Conservation (phyloP, 1,140 invertebrate genomes). For the Oryctes rhinoceros region DNA sequence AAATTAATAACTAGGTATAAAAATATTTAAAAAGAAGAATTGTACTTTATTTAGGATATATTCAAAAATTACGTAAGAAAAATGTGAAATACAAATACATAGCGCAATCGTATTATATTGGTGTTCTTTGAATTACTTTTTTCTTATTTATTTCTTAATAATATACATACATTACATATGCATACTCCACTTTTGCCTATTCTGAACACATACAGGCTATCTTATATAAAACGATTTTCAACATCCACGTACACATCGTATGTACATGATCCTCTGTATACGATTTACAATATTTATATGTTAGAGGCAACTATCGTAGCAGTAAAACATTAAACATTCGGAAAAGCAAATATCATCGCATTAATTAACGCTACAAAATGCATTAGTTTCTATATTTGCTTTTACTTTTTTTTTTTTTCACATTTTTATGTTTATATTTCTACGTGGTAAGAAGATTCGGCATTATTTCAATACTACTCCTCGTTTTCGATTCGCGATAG, state of each 20-base stretch:
- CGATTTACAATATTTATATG: neutral
- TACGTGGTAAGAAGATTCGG: too few species aligned
- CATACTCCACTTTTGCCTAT: slow-evolving; percentile 5
- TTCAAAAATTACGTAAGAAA: slow-evolving; percentile 32
- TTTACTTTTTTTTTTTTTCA: neutral
- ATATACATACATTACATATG: slow-evolving; percentile 1
- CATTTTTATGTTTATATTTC: too few species aligned
- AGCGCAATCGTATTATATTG: slow-evolving; percentile 27
- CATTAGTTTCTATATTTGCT: neutral
- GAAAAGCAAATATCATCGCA: neutral
- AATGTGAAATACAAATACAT: slow-evolving; percentile 34
- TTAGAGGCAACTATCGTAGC: neutral
- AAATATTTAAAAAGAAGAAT: slow-evolving; percentile 43
- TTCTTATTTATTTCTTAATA: slow-evolving; percentile 20
- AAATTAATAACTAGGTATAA: slow-evolving; percentile 44
- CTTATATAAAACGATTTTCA: neutral
- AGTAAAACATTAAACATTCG: neutral
- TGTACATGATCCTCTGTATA: neutral
- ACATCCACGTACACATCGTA: slow-evolving; percentile 4
- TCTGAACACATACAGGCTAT: slow-evolving; percentile 22
- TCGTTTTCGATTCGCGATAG: too few species aligned
- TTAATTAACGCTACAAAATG: neutral
- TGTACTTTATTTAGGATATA: slow-evolving; percentile 44
- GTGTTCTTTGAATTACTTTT: slow-evolving; percentile 36
- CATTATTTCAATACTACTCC: too few species aligned